Conservation (phyloP, 2,113 vertebrate species). For the Hippocampus comes region DNA sequence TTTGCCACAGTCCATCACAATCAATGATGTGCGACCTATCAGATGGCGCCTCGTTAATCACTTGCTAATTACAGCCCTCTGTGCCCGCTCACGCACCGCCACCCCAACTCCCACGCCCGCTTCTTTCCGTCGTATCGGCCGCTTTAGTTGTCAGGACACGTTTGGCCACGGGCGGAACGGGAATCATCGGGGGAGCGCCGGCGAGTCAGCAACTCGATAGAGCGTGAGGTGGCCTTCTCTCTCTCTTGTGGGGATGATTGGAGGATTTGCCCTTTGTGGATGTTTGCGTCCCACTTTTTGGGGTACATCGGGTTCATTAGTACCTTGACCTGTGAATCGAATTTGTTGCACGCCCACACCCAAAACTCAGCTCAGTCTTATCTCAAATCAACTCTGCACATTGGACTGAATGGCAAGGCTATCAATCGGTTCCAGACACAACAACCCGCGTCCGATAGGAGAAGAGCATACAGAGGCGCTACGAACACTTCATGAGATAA, state of each 20-base stretch:
- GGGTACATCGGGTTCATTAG: background rate
- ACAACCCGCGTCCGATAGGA: too few species aligned
- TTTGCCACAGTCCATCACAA: conserved; percentile 55
- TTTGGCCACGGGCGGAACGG: conserved; percentile 33
- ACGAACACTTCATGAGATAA: too few species aligned
- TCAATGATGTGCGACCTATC: conserved; percentile 65
- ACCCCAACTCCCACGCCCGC: conserved; percentile 11
- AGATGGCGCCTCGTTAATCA: conserved; percentile 71
- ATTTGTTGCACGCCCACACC: too few species aligned
- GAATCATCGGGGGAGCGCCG: conserved; percentile 48
- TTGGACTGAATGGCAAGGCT: too few species aligned
- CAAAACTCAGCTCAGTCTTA: too few species aligned
- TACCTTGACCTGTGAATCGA: too few species aligned
- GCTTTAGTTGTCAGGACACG: conserved; percentile 63
- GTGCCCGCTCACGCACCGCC: conserved; percentile 19
- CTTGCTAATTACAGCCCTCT: conserved; percentile 68
- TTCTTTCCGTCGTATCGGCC: conserved; percentile 50
- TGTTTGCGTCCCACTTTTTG: conserved; percentile 6
- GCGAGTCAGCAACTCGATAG: conserved; percentile 47
- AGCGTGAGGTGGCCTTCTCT: conserved; percentile 27
- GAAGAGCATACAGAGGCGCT: too few species aligned
- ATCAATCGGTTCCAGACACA: too few species aligned
- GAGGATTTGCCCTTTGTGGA: conserved; percentile 35
- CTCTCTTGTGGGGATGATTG: conserved; percentile 14
- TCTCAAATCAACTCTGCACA: too few species aligned